Percentiles rank a stretch among this genome's conserved stretches.
phyloP scores from a whole-genome alignment of 2,888 invertebrate genomes.

The Microdon myrmicae region DNA sequence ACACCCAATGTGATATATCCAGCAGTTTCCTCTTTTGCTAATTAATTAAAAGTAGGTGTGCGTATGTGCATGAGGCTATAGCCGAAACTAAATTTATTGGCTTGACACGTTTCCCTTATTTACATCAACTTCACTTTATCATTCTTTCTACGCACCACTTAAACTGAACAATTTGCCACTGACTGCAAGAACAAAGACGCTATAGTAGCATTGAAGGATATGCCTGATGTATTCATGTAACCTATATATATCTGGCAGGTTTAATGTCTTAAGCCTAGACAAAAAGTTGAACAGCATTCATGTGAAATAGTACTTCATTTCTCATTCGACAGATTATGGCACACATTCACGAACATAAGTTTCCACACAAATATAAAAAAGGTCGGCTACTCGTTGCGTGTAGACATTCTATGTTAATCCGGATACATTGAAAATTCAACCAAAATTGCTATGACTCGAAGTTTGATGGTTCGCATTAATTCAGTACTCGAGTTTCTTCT shows the following conservation, averaged over 20 bases:
- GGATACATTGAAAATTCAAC: slow-evolving; percentile 25
- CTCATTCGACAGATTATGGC: too few species aligned
- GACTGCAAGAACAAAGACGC: too few species aligned
- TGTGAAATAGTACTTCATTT: neutral
- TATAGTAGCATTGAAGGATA: too few species aligned
- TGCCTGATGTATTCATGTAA: too few species aligned
- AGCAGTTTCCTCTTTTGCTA: slow-evolving; percentile 21
- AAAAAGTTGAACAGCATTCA: slow-evolving; percentile 1
- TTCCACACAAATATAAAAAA: neutral
- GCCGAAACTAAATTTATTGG: slow-evolving; percentile 18
- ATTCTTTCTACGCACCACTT: slow-evolving; percentile 1
- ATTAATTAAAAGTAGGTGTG: slow-evolving; percentile 42
- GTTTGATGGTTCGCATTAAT: slow-evolving; percentile 20
- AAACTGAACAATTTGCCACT: slow-evolving; percentile 2
- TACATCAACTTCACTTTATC: too few species aligned
- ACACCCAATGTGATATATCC: neutral
- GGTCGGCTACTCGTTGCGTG: neutral
- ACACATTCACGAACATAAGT: neutral
- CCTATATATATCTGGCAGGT: too few species aligned
- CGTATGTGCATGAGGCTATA: slow-evolving; percentile 10
- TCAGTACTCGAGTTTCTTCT: slow-evolving; percentile 8
- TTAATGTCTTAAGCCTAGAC: too few species aligned
- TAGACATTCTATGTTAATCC: slow-evolving; percentile 17
- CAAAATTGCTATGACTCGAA: slow-evolving; percentile 18
- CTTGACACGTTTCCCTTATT: too few species aligned